phyloP scores from a whole-genome alignment of 2,888 invertebrate genomes.

The Polymixis lichenea region DNA sequence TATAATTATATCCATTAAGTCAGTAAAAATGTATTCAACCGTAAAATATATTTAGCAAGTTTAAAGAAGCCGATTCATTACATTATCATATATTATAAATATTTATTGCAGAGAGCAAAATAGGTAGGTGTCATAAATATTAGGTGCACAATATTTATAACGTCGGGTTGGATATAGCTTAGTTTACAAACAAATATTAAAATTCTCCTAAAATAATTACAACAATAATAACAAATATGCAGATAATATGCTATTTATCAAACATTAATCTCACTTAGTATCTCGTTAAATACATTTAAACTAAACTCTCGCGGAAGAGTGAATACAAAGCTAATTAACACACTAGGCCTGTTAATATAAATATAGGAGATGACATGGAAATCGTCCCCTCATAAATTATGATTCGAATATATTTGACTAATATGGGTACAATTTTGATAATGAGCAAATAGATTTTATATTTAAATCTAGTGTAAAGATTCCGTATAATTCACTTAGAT shows the following conservation, averaged over 20 bases:
- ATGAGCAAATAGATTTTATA: conserved; percentile 89
- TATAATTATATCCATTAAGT: conserved; percentile 29
- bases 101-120: conserved; percentile 73
- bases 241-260: conserved; percentile 82
- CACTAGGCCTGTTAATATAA: conserved; percentile 77
- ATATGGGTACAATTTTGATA: conserved; percentile 86
- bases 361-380: conserved; percentile 60
- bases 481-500: conserved; percentile 86
- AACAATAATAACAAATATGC: conserved; percentile 88
- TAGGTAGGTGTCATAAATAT: conserved; percentile 67
- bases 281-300: conserved; percentile 83
- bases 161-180: conserved; percentile 81
- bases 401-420: conserved; percentile 81
- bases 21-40: conserved; percentile 56
- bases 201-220: conserved; percentile 90
- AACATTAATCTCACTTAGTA: conserved; percentile 90
- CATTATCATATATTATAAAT: conserved; percentile 55
- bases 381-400: conserved; percentile 56
- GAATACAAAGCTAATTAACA: conserved; percentile 78
- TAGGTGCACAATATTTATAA: conserved; percentile 78
- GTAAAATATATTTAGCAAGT: conserved; percentile 53
- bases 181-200: conserved; percentile 87
- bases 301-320: conserved; percentile 78
- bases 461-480: conserved; percentile 83
- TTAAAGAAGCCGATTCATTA: conserved; percentile 66